These are phyloP conservation scores for Zeugodacus cucurbitae DNA, from an alignment of 1,140 invertebrate genomes.

Conservation along the genomic window DNA sequence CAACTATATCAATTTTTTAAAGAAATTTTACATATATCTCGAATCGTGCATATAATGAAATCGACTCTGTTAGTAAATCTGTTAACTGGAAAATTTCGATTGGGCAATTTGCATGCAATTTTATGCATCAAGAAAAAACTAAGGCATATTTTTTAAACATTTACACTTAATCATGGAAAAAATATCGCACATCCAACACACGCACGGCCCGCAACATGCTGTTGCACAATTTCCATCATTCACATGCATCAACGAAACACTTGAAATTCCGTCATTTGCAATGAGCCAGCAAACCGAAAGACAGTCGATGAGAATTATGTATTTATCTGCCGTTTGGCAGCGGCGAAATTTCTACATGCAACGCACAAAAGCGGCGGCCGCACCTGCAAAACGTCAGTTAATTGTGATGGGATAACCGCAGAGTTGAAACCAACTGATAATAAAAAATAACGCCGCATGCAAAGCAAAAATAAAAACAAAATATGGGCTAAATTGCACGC, in stretches of 20 bases:
- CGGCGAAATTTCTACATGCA: slow-evolving; percentile 8
- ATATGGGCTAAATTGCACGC: background rate
- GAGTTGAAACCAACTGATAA: background rate
- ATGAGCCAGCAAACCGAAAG: background rate
- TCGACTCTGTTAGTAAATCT: too few relatives aligned
- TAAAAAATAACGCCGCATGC: background rate
- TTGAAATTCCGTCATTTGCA: slow-evolving; percentile 30
- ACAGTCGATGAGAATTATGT: slow-evolving; percentile 19
- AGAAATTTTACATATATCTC: too few relatives aligned
- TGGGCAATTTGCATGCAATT: background rate
- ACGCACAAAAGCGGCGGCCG: background rate
- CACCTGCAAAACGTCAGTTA: slow-evolving; percentile 15
- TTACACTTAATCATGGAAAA: background rate
- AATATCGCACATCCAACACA: background rate
- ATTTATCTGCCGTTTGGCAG: background rate
- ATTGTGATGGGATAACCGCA: slow-evolving; percentile 1
- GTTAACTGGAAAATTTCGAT: too few relatives aligned
- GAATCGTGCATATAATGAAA: too few relatives aligned
- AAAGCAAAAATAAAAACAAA: background rate
- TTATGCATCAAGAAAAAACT: background rate
- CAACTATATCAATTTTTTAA: too few relatives aligned
- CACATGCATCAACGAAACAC: background rate
- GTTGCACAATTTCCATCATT: background rate
- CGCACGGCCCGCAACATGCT: too few relatives aligned
- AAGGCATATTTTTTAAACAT: background rate